These are phyloP conservation scores for Rotaria magnacalcarata DNA, from an alignment of 2,888 invertebrate species.

Conservation along the genomic window DNA sequence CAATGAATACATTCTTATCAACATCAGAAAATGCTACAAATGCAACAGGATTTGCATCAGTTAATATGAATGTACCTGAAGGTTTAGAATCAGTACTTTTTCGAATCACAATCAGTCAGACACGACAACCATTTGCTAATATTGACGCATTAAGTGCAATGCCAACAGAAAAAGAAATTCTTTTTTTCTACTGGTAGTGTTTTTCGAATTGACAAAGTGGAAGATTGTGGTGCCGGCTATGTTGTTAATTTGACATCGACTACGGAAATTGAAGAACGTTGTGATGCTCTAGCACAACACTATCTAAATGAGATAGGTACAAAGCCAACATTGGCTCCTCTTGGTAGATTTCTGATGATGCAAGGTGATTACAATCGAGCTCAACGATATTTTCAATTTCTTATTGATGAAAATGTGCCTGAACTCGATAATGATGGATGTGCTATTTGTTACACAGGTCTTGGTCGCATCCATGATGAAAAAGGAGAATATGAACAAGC, in stretches of 20 bases:
- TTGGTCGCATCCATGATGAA: not conserved
- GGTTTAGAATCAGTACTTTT: not conserved
- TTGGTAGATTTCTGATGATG: not conserved
- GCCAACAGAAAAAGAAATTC: not conserved
- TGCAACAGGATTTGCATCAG: not conserved
- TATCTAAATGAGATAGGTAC: not conserved
- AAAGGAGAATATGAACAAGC: not conserved
- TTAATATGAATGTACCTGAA: not conserved
- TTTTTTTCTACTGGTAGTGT: not conserved
- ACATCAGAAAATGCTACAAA: not conserved
- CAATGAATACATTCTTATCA: slow-evolving; percentile 20
- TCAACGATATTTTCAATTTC: not conserved
- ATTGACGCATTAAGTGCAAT: not conserved
- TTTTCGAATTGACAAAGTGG: slow-evolving; percentile 14
- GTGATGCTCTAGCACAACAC: not conserved
- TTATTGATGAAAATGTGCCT: not conserved
- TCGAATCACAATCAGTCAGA: not conserved
- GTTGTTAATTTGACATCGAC: not conserved
- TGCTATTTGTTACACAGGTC: not conserved
- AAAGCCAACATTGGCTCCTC: not conserved
- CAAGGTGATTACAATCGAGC: not conserved
- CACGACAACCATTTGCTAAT: slow-evolving; percentile 7
- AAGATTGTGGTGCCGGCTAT: not conserved
- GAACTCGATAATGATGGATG: not conserved
- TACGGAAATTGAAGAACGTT: not conserved